Evolutionary conservation across 2,797 vertebrate genomes (phyloP).

Genomic region (Lacerta viridis): DNA sequence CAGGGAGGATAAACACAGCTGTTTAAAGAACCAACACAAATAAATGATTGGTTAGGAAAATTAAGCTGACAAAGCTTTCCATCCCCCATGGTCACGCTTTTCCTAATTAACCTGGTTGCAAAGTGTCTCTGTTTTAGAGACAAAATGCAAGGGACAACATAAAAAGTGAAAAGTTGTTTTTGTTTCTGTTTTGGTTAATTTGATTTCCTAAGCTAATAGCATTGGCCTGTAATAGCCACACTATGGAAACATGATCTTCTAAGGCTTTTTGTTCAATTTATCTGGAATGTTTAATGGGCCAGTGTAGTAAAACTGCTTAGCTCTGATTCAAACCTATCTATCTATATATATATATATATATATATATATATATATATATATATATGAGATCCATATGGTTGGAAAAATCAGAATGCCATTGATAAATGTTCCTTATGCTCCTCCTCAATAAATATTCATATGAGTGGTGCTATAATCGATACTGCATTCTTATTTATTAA

Average conservation of each 20-base stretch:
- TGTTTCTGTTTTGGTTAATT: conserved; percentile 27
- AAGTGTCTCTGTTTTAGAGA: conserved; percentile 21
- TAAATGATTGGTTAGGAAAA: conserved; percentile 35
- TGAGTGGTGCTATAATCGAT: not conserved
- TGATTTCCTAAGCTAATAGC: conserved; percentile 40
- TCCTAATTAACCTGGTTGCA: conserved; percentile 41
- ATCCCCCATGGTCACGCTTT: conserved; percentile 20
- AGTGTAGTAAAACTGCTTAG: not conserved
- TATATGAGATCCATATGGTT: not conserved
- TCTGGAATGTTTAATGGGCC: conserved; percentile 12
- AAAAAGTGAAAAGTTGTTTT: conserved; percentile 11
- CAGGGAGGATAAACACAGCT: conserved; percentile 6
- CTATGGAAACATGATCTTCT: conserved; percentile 18
- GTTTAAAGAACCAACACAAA: conserved; percentile 25
- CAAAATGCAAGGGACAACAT: conserved; percentile 7
- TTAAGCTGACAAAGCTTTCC: conserved; percentile 21
- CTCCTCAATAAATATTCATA: not conserved
- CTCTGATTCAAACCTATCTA: not conserved
- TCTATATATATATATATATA: no score
- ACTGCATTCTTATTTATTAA: not conserved
- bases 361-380: no score
- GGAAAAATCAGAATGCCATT: not conserved
- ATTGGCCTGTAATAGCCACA: not conserved
- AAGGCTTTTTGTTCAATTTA: conserved; percentile 24
- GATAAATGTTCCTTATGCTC: not conserved